phyloP scores from a whole-genome alignment of 2,888 invertebrate species.

The Antitype chi region DNA sequence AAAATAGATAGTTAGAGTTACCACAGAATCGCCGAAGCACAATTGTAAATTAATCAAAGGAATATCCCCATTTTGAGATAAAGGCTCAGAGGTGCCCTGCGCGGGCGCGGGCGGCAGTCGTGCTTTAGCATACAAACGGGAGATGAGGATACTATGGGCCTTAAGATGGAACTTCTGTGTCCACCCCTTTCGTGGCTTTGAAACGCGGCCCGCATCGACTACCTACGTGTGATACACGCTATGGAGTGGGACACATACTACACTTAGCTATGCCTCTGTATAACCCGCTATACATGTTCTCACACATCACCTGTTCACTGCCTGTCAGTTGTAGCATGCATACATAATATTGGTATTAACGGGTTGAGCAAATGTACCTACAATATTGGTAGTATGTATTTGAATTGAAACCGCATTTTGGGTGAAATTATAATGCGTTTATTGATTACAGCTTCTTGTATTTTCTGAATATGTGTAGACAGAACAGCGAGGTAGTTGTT shows the following conservation, averaged over 20 bases:
- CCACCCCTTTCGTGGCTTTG: neutral
- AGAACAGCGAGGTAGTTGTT: neutral
- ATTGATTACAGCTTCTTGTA: conserved; percentile 9
- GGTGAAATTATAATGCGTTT: conserved; percentile 10
- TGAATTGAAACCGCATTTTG: conserved; percentile 21
- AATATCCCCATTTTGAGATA: no score
- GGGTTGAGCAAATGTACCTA: conserved; percentile 15
- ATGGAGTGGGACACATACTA: conserved; percentile 27
- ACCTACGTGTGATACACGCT: conserved; percentile 49
- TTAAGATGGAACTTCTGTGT: conserved; percentile 19
- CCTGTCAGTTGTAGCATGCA: conserved; percentile 36
- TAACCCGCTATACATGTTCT: conserved; percentile 51
- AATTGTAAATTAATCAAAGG: no score
- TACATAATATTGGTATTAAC: conserved; percentile 39
- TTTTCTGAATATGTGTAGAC: neutral
- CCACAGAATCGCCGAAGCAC: no score
- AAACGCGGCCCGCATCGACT: conserved; percentile 51
- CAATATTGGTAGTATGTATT: conserved; percentile 2
- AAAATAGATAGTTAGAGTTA: no score
- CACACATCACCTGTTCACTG: conserved; percentile 57
- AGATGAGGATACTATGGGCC: no score
- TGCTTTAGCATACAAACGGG: no score
- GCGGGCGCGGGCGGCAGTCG: no score
- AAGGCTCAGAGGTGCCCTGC: no score
- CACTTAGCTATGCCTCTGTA: conserved; percentile 13